A percentile compares a stretch with the other conserved stretches of the same genome.
Conservation (phyloP, 1,140 invertebrate species). For the Dendroctonus ponderosae region DNA sequence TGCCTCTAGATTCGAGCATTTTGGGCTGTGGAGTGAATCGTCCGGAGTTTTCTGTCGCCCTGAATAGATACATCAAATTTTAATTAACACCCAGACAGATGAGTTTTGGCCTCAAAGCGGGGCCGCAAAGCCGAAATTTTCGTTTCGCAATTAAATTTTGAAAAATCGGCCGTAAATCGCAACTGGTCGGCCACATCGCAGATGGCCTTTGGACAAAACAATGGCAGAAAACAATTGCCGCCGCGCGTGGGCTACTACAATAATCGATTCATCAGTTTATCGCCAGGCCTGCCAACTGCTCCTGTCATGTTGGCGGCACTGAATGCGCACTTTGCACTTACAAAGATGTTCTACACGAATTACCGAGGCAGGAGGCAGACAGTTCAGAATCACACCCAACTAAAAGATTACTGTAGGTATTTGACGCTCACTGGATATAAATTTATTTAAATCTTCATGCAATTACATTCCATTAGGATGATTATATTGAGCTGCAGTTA, state of each 20-base stretch:
- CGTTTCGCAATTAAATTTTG: conserved; percentile 30
- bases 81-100: conserved; percentile 22
- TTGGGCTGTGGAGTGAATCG: neutral
- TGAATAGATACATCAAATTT: conserved; percentile 23
- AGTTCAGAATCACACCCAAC: too few relatives aligned
- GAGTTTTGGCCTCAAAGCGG: conserved; percentile 1
- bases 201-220: conserved; percentile 32
- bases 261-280: conserved; percentile 36
- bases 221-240: conserved; percentile 32
- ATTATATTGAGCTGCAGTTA: too few relatives aligned
- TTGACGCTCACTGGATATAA: too few relatives aligned
- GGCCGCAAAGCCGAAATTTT: conserved; percentile 10
- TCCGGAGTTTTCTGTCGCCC: neutral
- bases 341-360: conserved; percentile 13
- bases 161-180: conserved; percentile 30
- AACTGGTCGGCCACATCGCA: conserved; percentile 15
- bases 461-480: too few relatives aligned
- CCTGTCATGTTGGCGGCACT: conserved; percentile 14
- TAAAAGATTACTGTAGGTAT: too few relatives aligned
- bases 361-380: too few relatives aligned
- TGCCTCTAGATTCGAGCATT: too few relatives aligned
- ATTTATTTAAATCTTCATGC: too few relatives aligned
- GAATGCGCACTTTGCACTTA: conserved; percentile 9
- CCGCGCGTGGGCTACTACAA: conserved; percentile 28
- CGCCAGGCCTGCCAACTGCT: conserved; percentile 32